Conservation (phyloP, 2,797 vertebrate genomes). For the Tamandua tetradactyla region DNA sequence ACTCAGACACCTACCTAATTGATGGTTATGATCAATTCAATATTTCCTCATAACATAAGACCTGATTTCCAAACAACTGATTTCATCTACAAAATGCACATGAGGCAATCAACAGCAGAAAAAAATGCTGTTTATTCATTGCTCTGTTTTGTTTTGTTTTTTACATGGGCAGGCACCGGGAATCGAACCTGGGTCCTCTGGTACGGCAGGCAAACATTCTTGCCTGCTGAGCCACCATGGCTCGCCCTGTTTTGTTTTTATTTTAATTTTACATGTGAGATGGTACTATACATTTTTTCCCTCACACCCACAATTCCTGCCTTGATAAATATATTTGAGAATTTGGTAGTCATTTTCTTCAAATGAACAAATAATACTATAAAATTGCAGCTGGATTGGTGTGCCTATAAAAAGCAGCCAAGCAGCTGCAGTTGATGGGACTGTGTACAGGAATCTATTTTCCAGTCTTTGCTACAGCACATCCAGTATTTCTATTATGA, state of each 20-base stretch:
- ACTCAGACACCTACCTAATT: neutral
- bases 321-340: neutral
- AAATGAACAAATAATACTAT: neutral
- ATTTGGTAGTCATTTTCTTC: neutral
- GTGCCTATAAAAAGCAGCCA: neutral
- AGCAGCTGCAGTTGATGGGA: neutral
- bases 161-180: no score
- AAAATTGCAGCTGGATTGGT: neutral
- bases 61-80: neutral
- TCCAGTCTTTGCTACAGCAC: neutral
- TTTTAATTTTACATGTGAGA: neutral
- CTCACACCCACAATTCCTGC: neutral
- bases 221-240: no score
- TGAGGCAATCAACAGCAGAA: neutral
- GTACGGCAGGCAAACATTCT: no score
- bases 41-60: neutral
- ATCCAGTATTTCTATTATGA: conserved; percentile 20
- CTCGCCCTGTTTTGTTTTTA: neutral
- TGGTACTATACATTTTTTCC: neutral
- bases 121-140: neutral
- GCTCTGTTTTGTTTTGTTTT: neutral
- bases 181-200: no score
- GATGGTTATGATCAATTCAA: neutral
- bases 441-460: conserved; percentile 2
- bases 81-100: neutral